A percentile compares a stretch with the other conserved stretches of the same genome.
Evolutionary conservation across 2,888 invertebrate species (phyloP).

Genomic region (Pandemis cinnamomeana): DNA sequence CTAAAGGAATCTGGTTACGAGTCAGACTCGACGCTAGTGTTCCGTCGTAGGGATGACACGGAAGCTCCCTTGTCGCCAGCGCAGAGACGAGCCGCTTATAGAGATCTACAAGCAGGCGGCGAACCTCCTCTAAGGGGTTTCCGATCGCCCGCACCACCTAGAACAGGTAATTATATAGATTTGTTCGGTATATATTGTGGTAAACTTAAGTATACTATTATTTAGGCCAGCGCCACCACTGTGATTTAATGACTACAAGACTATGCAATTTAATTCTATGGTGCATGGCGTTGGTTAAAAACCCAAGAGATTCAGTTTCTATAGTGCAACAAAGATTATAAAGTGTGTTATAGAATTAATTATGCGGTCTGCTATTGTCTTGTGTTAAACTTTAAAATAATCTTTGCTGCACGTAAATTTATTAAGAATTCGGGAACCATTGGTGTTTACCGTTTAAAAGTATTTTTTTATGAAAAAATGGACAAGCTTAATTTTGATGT

Average conservation of each 20-base stretch:
- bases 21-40: conserved; percentile 94
- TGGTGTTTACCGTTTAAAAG: background rate
- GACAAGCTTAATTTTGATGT: background rate
- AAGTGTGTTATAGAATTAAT: background rate
- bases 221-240: background rate
- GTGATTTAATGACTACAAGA: background rate
- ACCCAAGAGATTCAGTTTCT: background rate
- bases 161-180: conserved; percentile 80
- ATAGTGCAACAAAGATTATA: background rate
- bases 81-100: conserved; percentile 94
- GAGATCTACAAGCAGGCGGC: conserved; percentile 95
- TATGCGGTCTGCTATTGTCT: background rate
- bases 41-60: conserved; percentile 89
- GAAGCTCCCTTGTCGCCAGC: conserved; percentile 89
- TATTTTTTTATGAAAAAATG: background rate
- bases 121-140: conserved; percentile 97
- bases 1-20: conserved; percentile 96
- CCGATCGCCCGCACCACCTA: conserved; percentile 92
- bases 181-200: background rate
- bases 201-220: background rate
- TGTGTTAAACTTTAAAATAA: background rate
- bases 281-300: background rate
- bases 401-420: background rate
- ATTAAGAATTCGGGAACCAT: background rate
- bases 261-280: too few relatives aligned